These are phyloP conservation scores for Falcunculus frontatus DNA, from an alignment of 2,113 vertebrate genomes.

Conservation along the genomic window DNA sequence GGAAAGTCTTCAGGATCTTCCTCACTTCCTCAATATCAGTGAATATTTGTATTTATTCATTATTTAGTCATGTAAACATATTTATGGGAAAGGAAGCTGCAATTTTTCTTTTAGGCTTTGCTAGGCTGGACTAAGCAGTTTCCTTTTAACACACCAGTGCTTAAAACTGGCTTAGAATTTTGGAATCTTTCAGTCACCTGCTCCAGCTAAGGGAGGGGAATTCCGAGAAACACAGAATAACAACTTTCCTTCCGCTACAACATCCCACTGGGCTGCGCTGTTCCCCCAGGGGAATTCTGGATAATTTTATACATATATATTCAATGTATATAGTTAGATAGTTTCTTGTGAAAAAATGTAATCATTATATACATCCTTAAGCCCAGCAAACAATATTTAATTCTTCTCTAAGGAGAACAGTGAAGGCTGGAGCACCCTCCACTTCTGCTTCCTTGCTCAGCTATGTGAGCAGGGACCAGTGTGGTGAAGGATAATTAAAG, in stretches of 20 bases:
- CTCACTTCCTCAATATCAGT: neutral
- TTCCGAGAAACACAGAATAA: neutral
- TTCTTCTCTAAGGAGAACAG: neutral
- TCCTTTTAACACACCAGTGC: neutral
- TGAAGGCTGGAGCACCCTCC: neutral
- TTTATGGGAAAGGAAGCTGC: fast-evolving
- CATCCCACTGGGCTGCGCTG: fast-evolving
- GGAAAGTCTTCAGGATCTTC: neutral
- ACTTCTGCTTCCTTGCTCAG: neutral
- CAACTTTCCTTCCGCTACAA: fast-evolving
- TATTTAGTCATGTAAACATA: neutral
- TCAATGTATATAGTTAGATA: neutral
- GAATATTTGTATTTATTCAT: neutral
- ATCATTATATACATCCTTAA: neutral
- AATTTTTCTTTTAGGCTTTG: neutral
- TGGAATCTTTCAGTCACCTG: neutral
- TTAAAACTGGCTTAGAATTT: neutral
- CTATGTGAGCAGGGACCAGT: neutral
- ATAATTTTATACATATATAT: too few relatives aligned
- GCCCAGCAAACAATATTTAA: neutral
- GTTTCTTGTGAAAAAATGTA: neutral
- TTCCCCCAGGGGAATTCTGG: neutral
- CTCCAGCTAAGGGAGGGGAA: neutral
- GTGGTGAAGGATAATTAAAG: neutral
- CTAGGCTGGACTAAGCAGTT: neutral